Conservation (phyloP, 2,113 vertebrate species). For the Picathartes gymnocephalus region DNA sequence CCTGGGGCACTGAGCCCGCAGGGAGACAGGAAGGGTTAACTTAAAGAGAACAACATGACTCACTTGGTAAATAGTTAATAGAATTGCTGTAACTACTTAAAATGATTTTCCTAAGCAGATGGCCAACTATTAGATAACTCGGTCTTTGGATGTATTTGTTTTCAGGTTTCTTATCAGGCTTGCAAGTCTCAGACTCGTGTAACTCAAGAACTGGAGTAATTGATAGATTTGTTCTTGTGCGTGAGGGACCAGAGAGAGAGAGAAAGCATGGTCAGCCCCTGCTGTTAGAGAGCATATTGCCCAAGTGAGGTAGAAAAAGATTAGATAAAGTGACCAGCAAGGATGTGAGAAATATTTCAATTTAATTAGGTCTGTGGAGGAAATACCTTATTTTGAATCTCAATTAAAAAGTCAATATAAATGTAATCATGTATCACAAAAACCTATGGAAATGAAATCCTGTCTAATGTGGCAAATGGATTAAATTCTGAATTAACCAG, state of each 20-base stretch:
- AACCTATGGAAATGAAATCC: not conserved
- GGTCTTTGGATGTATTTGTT: slow-evolving; percentile 14
- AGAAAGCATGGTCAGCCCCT: not conserved
- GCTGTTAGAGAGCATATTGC: not conserved
- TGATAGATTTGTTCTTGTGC: not conserved
- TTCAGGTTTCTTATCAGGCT: not conserved
- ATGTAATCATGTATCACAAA: not conserved
- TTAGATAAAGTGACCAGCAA: not conserved
- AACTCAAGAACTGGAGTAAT: not conserved
- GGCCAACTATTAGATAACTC: slow-evolving; percentile 42
- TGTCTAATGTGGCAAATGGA: not conserved
- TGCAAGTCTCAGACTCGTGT: not conserved
- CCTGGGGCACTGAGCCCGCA: not conserved
- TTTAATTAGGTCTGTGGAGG: not conserved
- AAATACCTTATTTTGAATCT: not conserved
- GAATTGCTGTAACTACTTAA: slow-evolving; percentile 34
- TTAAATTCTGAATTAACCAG: not conserved
- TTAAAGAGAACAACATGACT: slow-evolving; percentile 4
- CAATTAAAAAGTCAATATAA: not conserved
- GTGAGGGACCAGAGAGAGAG: not conserved
- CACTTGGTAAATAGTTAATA: slow-evolving; percentile 35
- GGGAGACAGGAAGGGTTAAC: slow-evolving; percentile 5
- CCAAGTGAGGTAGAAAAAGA: not conserved
- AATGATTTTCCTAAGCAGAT: slow-evolving; percentile 54
- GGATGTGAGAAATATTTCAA: not conserved